phyloP scores from a whole-genome alignment of 2,888 invertebrate genomes.

The Acrocera orbiculus region DNA sequence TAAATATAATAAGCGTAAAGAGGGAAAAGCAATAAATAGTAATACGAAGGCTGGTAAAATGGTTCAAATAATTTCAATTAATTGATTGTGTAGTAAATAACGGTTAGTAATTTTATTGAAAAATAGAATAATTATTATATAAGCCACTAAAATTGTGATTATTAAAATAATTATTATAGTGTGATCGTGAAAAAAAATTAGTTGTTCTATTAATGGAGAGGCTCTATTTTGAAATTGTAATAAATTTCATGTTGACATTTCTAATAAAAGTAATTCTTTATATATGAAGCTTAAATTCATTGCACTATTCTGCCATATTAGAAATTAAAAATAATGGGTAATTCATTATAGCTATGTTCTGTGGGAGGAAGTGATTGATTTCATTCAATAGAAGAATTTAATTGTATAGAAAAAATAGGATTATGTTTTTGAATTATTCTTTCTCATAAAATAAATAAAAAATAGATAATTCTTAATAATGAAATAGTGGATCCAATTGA shows the following conservation, averaged over 20 bases:
- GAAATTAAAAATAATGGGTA: slow-evolving; percentile 40
- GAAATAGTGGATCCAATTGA: slow-evolving; percentile 50
- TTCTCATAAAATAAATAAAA: slow-evolving; percentile 44
- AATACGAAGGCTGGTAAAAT: slow-evolving; percentile 41
- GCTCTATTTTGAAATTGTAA: slow-evolving; percentile 41
- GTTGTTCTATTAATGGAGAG: slow-evolving; percentile 47
- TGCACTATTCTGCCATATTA: slow-evolving; percentile 44
- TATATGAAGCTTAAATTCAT: slow-evolving; percentile 49
- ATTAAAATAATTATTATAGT: slow-evolving; percentile 41
- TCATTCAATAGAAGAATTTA: slow-evolving; percentile 44
- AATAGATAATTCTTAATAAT: slow-evolving; percentile 37
- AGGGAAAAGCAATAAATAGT: slow-evolving; percentile 45
- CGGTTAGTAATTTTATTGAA: slow-evolving; percentile 40
- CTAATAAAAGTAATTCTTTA: slow-evolving; percentile 45
- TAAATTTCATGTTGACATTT: slow-evolving; percentile 42
- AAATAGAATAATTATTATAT: slow-evolving; percentile 37
- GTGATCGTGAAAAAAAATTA: slow-evolving; percentile 46
- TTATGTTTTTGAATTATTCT: slow-evolving; percentile 36
- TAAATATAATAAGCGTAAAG: slow-evolving; percentile 40
- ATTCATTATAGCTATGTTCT: slow-evolving; percentile 42
- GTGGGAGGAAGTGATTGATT: slow-evolving; percentile 37
- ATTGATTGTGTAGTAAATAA: slow-evolving; percentile 39
- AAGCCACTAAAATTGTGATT: slow-evolving; percentile 41
- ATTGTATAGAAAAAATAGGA: slow-evolving; percentile 33
- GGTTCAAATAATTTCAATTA: slow-evolving; percentile 48